Percentiles rank a stretch among this genome's conserved stretches.
Evolutionary conservation across 2,797 vertebrate genomes (phyloP).

Genomic region (Zenarchopterus dispar): DNA sequence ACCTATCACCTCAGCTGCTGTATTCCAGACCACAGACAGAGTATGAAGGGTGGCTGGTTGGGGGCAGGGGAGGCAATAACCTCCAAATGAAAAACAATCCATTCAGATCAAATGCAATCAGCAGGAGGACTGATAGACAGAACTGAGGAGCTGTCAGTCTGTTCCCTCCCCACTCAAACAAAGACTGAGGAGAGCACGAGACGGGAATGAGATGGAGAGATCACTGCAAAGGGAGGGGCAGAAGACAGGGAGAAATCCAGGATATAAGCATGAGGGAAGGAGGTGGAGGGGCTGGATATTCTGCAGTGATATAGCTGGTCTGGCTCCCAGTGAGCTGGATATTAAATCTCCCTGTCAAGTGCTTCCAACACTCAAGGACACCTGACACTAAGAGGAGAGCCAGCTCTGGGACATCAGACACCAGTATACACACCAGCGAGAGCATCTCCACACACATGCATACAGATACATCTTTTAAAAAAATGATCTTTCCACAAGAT

Average conservation of each 20-base stretch:
- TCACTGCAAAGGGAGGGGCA: slow-evolving; percentile 65
- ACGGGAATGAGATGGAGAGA: slow-evolving; percentile 63
- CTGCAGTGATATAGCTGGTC: slow-evolving; percentile 90
- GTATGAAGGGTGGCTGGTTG: slow-evolving; percentile 13
- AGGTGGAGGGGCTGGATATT: slow-evolving; percentile 66
- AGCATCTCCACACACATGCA: slow-evolving; percentile 15
- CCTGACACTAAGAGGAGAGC: slow-evolving; percentile 81
- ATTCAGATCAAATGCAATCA: slow-evolving; percentile 83
- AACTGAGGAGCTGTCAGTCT: slow-evolving; percentile 60
- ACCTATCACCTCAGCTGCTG: slow-evolving; percentile 44
- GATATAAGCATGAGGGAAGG: slow-evolving; percentile 72
- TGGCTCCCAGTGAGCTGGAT: slow-evolving; percentile 88
- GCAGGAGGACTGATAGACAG: slow-evolving; percentile 71
- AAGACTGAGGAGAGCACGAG: slow-evolving; percentile 52
- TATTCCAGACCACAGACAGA: slow-evolving; percentile 40
- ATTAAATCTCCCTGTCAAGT: slow-evolving; percentile 94
- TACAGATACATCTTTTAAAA: slow-evolving; percentile 5
- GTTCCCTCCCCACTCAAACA: slow-evolving; percentile 64
- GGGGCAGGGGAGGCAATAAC: slow-evolving; percentile 70
- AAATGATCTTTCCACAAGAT: slow-evolving; percentile 23
- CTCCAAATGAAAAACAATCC: slow-evolving; percentile 83
- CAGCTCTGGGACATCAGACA: slow-evolving; percentile 57
- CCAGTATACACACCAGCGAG: slow-evolving; percentile 38
- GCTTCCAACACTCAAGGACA: slow-evolving; percentile 90
- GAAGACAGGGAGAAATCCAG: slow-evolving; percentile 64